Percentiles rank a stretch among this genome's conserved stretches.
phyloP scores from a whole-genome alignment of 2,113 vertebrate genomes.

The Amazona vittata region DNA sequence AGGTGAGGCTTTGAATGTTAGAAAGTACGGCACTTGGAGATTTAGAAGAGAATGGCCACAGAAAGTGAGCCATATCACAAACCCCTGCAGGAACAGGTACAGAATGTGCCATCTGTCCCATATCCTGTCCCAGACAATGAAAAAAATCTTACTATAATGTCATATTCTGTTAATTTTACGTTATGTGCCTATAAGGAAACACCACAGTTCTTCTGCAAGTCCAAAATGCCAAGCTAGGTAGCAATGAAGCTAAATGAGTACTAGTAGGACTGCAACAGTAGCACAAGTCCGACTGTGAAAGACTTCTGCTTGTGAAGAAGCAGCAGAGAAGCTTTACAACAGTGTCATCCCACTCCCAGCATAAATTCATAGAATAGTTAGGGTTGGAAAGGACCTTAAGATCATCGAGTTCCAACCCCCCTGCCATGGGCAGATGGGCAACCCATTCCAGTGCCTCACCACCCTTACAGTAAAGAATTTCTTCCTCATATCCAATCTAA shows the following conservation, averaged over 20 bases:
- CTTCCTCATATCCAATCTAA: too few relatives aligned
- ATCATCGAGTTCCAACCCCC: too few relatives aligned
- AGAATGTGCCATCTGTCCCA: background rate
- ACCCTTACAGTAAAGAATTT: too few relatives aligned
- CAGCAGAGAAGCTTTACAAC: background rate
- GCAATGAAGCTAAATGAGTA: fast-evolving
- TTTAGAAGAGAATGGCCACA: background rate
- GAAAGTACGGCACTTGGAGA: background rate
- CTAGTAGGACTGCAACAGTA: background rate
- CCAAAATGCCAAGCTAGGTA: background rate
- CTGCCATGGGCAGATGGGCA: too few relatives aligned
- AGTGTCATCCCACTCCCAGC: background rate
- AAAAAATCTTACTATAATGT: background rate
- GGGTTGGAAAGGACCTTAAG: too few relatives aligned
- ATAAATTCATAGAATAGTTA: too few relatives aligned
- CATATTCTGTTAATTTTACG: background rate
- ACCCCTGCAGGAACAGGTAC: background rate
- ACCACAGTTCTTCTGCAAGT: background rate
- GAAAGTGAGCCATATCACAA: background rate
- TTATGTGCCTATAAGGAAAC: background rate
- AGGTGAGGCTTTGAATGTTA: background rate
- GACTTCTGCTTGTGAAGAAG: background rate
- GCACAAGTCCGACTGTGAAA: background rate
- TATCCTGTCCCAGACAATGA: background rate
- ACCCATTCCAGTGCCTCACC: too few relatives aligned